Conservation (phyloP, 2,797 vertebrate species). For the Urocyon cinereoargenteus region DNA sequence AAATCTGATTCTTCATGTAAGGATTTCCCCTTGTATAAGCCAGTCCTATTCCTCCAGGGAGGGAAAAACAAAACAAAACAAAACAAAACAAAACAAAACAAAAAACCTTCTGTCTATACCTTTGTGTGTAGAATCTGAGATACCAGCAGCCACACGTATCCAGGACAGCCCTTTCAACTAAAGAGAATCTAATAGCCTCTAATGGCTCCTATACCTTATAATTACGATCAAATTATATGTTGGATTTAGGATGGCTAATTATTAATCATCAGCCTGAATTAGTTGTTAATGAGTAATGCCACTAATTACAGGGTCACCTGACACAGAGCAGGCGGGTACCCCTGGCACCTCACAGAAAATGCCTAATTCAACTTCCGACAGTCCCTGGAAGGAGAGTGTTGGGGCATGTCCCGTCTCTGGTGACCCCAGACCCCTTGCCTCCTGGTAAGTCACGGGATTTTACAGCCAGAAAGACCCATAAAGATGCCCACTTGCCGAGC, state of each 20-base stretch:
- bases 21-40: conserved; percentile 9
- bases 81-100: neutral
- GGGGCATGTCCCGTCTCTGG: neutral
- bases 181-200: neutral
- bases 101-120: neutral
- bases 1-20: conserved; percentile 25
- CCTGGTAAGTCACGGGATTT: neutral
- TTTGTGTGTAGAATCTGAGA: neutral
- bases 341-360: neutral
- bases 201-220: conserved; percentile 35
- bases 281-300: conserved; percentile 76
- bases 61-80: neutral
- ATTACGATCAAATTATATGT: conserved; percentile 79
- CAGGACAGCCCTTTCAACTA: neutral
- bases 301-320: conserved; percentile 74
- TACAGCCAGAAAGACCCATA: neutral
- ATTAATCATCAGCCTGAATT: conserved; percentile 69
- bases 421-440: neutral
- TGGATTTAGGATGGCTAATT: conserved; percentile 73
- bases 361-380: neutral
- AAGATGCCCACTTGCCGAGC: neutral
- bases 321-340: neutral
- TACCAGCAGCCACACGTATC: neutral
- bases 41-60: neutral
- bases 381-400: neutral